A percentile compares a stretch with the other conserved stretches of the same genome.
These are phyloP conservation scores for Zaprionus inermis DNA, from an alignment of 1,140 invertebrate species.

Conservation along the genomic window DNA sequence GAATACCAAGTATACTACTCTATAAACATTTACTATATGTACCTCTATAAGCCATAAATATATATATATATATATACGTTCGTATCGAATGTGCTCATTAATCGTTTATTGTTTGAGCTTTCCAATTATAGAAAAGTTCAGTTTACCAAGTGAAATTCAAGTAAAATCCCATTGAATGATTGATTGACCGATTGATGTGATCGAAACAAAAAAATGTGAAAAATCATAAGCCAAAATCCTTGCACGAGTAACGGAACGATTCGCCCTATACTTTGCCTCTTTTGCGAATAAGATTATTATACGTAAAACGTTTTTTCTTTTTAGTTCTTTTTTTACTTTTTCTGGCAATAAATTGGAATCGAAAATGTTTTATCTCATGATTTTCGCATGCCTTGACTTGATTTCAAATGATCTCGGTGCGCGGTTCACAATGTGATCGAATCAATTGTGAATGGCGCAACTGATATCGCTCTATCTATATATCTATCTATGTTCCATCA, in stretches of 20 bases:
- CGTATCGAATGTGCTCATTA: conserved; percentile 30
- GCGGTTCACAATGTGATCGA: conserved; percentile 9
- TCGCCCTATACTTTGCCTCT: conserved; percentile 77
- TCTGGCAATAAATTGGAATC: conserved; percentile 78
- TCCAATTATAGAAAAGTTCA: conserved; percentile 45
- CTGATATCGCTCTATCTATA: not conserved
- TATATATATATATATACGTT: conserved; percentile 14
- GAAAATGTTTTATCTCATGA: conserved; percentile 15
- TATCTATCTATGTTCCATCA: conserved; percentile 4
- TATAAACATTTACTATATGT: no score
- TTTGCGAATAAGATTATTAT: conserved; percentile 1
- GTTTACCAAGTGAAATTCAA: conserved; percentile 40
- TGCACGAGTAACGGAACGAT: conserved; percentile 82
- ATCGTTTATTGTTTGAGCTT: conserved; percentile 47
- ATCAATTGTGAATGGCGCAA: conserved; percentile 21
- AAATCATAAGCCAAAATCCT: conserved; percentile 62
- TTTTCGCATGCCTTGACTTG: conserved; percentile 34
- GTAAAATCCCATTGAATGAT: conserved; percentile 21
- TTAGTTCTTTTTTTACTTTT: conserved; percentile 12
- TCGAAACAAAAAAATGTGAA: conserved; percentile 14
- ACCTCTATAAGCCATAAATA: conserved; percentile 16
- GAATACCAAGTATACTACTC: not conserved
- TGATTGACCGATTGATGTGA: conserved; percentile 22
- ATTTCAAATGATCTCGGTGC: conserved; percentile 5
- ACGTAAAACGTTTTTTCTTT: conserved; percentile 26